Percentiles rank a stretch among this genome's conserved stretches.
Evolutionary conservation across 2,888 invertebrate species (phyloP).

Genomic region (Rhagophthalmus giganteus): DNA sequence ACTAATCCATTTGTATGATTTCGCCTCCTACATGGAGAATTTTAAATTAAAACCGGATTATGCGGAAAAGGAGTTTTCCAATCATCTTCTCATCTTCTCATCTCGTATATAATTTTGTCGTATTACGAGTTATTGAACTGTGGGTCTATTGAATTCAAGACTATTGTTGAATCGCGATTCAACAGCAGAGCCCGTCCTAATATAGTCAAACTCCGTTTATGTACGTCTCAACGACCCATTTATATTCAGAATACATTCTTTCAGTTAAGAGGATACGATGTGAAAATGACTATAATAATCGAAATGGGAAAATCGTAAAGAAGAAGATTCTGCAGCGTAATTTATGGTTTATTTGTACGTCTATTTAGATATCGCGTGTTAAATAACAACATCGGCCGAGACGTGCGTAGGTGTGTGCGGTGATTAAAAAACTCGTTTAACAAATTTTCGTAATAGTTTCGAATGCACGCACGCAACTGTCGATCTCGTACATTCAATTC

Average conservation of each 20-base stretch:
- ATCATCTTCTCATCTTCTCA: conserved; percentile 23
- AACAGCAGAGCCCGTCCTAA: conserved; percentile 32
- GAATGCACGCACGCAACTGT: too few species aligned
- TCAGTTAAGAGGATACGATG: conserved; percentile 29
- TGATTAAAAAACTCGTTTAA: too few species aligned
- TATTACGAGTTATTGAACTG: conserved; percentile 33
- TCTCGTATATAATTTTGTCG: conserved; percentile 33
- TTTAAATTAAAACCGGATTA: conserved; percentile 30
- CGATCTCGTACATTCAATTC: too few species aligned
- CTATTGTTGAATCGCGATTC: conserved; percentile 33
- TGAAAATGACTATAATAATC: conserved; percentile 33
- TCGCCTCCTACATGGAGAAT: conserved; percentile 22
- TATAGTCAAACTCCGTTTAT: conserved; percentile 33
- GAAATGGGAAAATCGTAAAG: too few species aligned
- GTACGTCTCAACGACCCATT: conserved; percentile 23
- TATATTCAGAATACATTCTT: conserved; percentile 27
- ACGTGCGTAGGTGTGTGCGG: too few species aligned
- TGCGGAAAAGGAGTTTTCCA: conserved; percentile 16
- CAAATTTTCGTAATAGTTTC: too few species aligned
- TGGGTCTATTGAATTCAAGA: conserved; percentile 34
- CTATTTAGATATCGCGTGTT: too few species aligned
- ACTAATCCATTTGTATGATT: conserved; percentile 29
- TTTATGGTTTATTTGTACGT: too few species aligned
- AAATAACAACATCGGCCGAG: too few species aligned
- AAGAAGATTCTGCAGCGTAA: too few species aligned